Conservation (phyloP, 2,113 vertebrate genomes). For the Anser cygnoides region DNA sequence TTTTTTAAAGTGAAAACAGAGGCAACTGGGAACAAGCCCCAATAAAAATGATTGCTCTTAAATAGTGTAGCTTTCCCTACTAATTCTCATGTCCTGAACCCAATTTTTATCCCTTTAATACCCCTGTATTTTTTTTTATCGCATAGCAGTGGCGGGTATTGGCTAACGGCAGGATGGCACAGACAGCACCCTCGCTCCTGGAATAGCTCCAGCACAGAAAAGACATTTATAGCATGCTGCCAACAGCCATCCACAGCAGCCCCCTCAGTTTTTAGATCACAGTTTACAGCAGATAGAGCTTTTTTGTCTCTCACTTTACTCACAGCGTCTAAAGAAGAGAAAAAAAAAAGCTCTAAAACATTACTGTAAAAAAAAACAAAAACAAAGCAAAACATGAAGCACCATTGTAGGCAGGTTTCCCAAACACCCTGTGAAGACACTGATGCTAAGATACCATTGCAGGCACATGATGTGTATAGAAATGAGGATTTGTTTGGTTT, state of each 20-base stretch:
- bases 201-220: conserved; percentile 3
- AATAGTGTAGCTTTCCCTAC: neutral
- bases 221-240: conserved; percentile 12
- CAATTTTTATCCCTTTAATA: neutral
- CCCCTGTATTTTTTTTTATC: neutral
- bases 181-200: neutral
- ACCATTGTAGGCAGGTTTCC: neutral
- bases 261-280: conserved; percentile 43
- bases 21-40: neutral
- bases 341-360: neutral
- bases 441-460: neutral
- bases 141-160: neutral
- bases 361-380: neutral
- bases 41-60: neutral
- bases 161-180: fast-evolving
- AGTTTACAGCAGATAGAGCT: conserved; percentile 40
- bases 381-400: neutral
- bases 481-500: neutral
- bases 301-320: conserved; percentile 63
- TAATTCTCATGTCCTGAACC: neutral
- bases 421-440: neutral
- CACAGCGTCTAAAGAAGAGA: neutral
- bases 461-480: neutral
- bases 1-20: neutral
- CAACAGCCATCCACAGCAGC: conserved; percentile 1